Conservation (phyloP, 1,140 invertebrate species). For the Heliconius hewitsoni region DNA sequence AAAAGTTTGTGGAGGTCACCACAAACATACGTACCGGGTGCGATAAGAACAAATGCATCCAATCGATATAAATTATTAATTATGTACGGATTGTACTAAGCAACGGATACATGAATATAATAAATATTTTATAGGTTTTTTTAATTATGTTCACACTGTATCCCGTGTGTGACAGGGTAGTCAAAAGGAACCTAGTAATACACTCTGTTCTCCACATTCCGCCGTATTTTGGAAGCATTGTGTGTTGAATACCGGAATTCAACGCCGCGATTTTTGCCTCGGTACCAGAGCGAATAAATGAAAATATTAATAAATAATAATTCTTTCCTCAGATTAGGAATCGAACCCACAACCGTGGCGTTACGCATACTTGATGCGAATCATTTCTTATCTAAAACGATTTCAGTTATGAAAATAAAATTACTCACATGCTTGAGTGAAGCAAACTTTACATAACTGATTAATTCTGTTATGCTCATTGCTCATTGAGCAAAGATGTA, state of each 20-base stretch:
- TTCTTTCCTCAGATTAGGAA: too few relatives aligned
- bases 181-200: too few relatives aligned
- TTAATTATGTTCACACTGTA: too few relatives aligned
- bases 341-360: too few relatives aligned
- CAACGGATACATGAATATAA: background rate
- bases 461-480: background rate
- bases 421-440: background rate
- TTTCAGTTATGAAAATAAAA: background rate
- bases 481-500: background rate
- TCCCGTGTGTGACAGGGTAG: too few relatives aligned
- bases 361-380: background rate
- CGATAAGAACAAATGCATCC: conserved; percentile 10
- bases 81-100: conserved; percentile 3
- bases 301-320: too few relatives aligned
- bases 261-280: too few relatives aligned
- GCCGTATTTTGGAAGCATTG: too few relatives aligned
- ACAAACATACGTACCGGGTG: conserved; percentile 3
- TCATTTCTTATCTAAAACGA: background rate
- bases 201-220: too few relatives aligned
- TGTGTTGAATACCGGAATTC: too few relatives aligned
- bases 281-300: too few relatives aligned
- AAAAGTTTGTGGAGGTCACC: conserved; percentile 1
- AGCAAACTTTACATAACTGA: background rate
- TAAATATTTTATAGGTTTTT: background rate
- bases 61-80: background rate